Conservation (phyloP, 2,888 invertebrate species). For the Leptopilina syphax region DNA sequence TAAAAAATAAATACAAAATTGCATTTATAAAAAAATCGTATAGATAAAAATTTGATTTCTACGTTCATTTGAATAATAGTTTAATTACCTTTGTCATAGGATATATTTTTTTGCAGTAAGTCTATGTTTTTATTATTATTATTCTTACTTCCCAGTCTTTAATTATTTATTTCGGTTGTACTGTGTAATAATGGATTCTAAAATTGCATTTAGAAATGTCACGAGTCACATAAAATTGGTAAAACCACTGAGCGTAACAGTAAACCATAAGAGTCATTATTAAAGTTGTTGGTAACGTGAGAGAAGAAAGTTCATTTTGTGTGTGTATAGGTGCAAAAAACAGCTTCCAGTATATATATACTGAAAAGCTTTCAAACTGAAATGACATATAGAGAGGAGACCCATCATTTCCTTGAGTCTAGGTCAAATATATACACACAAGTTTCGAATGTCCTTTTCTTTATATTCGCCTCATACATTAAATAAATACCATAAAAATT, state of each 20-base stretch:
- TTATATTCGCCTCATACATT: neutral
- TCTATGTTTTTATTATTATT: neutral
- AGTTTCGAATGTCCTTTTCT: neutral
- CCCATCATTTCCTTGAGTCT: neutral
- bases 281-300: constrained; percentile 25
- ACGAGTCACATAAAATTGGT: constrained; percentile 24
- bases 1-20: neutral
- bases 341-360: neutral
- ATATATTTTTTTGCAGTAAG: neutral
- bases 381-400: constrained; percentile 11
- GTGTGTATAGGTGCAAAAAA: constrained; percentile 7
- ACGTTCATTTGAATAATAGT: neutral
- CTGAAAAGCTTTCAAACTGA: constrained; percentile 8
- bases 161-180: neutral
- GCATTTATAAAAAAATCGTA: neutral
- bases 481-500: neutral
- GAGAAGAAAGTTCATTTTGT: constrained; percentile 17
- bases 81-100: neutral
- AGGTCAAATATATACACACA: neutral
- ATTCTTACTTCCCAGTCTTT: neutral
- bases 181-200: constrained; percentile 8
- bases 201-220: constrained; percentile 21
- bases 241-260: constrained; percentile 29
- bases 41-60: too few relatives aligned
- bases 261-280: constrained; percentile 13